Percentiles rank a stretch among this genome's conserved stretches.
Evolutionary conservation across 2,888 invertebrate species (phyloP).

Genomic region (Mimachlamys varia): DNA sequence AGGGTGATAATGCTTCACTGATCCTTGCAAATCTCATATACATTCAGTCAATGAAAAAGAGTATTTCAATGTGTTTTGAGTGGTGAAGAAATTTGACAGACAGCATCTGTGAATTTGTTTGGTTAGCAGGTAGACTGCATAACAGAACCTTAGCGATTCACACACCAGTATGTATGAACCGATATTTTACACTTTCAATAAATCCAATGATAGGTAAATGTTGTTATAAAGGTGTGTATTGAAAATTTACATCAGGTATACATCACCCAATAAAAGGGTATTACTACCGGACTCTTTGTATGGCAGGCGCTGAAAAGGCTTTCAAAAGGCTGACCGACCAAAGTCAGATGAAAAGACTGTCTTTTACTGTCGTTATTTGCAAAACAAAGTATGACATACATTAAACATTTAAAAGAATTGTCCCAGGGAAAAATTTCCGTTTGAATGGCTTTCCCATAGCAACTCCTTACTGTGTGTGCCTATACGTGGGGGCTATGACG

Average conservation of each 20-base stretch:
- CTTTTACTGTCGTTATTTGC: slow-evolving; percentile 20
- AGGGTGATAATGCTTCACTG: slow-evolving; percentile 14
- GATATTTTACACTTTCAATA: slow-evolving; percentile 20
- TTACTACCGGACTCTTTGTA: background rate
- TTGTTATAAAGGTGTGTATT: background rate
- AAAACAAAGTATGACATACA: slow-evolving; percentile 6
- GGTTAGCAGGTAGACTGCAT: background rate
- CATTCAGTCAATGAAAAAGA: background rate
- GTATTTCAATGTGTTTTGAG: background rate
- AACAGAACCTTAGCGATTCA: background rate
- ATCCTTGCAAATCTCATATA: background rate
- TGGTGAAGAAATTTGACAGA: background rate
- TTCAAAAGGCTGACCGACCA: slow-evolving; percentile 9
- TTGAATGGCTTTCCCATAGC: slow-evolving; percentile 27
- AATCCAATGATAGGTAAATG: slow-evolving; percentile 17
- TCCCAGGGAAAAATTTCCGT: background rate
- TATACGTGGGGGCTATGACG: background rate
- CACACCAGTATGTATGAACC: background rate
- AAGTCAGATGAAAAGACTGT: background rate
- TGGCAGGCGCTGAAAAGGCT: background rate
- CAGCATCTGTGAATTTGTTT: slow-evolving; percentile 6
- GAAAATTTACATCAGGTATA: slow-evolving; percentile 8
- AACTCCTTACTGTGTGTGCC: background rate
- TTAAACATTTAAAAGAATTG: background rate
- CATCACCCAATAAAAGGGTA: background rate